These are phyloP conservation scores for Thalassarche chlororhynchos DNA, from an alignment of 2,113 vertebrate species.

Conservation along the genomic window DNA sequence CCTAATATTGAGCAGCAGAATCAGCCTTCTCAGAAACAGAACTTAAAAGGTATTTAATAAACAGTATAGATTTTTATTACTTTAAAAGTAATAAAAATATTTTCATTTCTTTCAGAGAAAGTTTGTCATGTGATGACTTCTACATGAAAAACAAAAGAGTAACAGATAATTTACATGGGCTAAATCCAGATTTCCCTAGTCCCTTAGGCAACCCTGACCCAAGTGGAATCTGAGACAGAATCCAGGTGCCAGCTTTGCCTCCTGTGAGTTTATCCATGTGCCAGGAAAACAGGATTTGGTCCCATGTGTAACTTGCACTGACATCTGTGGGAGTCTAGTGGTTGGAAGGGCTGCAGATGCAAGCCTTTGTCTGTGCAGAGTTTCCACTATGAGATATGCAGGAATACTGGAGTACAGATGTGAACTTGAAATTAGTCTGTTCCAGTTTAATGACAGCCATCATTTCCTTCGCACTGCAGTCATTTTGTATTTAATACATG, in stretches of 20 bases:
- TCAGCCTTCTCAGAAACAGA: neutral
- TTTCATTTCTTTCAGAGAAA: neutral
- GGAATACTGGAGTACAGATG: neutral
- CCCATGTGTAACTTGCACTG: neutral
- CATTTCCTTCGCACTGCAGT: neutral
- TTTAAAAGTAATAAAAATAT: neutral
- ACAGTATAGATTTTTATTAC: neutral
- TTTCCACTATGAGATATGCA: neutral
- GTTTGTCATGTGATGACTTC: neutral
- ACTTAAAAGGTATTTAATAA: neutral
- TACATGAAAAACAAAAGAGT: neutral
- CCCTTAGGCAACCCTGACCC: neutral
- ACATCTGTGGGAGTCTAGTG: neutral
- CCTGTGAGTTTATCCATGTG: neutral
- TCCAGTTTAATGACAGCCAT: neutral
- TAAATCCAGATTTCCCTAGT: neutral
- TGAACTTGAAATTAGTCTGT: neutral
- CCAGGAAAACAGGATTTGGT: neutral
- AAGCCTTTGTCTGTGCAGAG: neutral
- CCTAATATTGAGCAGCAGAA: neutral
- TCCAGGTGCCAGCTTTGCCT: neutral
- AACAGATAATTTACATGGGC: neutral
- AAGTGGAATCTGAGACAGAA: neutral
- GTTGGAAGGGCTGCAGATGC: neutral
- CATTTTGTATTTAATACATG: neutral